phyloP scores from a whole-genome alignment of 2,113 vertebrate species.

The Morphnarchus princeps region DNA sequence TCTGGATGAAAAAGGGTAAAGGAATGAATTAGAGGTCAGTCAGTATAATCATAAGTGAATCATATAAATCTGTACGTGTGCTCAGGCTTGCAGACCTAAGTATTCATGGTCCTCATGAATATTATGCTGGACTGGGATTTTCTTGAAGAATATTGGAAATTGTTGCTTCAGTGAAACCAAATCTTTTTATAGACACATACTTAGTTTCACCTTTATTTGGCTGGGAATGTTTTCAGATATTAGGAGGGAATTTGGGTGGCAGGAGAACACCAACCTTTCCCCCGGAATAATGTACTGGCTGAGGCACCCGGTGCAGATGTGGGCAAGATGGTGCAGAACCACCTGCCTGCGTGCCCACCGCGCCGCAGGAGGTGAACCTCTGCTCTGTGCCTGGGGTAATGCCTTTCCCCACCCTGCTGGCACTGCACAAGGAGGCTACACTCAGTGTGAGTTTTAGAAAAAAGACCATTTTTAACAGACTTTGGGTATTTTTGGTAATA shows the following conservation, averaged over 20 bases:
- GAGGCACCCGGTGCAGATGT: fast-evolving
- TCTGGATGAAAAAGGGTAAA: conserved; percentile 12
- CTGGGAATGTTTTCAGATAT: neutral
- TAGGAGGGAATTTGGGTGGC: neutral
- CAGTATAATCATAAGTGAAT: neutral
- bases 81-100: neutral
- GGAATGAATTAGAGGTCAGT: conserved; percentile 25
- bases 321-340: neutral
- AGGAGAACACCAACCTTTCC: neutral
- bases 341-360: fast-evolving
- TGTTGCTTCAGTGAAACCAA: neutral
- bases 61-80: neutral
- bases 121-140: neutral
- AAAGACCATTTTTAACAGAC: neutral
- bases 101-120: neutral
- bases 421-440: neutral
- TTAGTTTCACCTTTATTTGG: neutral
- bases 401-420: neutral
- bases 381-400: neutral
- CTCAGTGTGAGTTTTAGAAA: neutral
- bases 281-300: neutral
- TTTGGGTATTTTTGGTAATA: neutral
- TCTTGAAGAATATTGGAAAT: neutral
- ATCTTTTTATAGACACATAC: neutral
- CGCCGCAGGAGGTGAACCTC: neutral